These are phyloP conservation scores for Crotophaga sulcirostris DNA, from an alignment of 2,113 vertebrate species.

Conservation along the genomic window DNA sequence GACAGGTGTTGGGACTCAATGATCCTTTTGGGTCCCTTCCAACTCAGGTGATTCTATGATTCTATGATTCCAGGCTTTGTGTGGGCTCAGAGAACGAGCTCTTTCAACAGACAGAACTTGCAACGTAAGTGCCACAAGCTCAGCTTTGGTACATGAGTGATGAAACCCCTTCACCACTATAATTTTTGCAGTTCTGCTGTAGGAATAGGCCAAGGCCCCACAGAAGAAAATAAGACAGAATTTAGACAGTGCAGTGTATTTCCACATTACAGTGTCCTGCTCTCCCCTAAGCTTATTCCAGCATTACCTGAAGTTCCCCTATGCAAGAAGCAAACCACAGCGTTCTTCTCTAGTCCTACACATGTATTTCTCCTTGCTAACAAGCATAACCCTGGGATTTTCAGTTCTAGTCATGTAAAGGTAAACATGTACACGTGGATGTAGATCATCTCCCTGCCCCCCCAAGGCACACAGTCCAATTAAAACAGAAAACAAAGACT, in stretches of 20 bases:
- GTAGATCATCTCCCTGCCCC: not conserved
- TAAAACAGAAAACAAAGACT: not conserved
- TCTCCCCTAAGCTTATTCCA: not conserved
- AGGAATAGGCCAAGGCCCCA: not conserved
- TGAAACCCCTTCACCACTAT: not conserved
- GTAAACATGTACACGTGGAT: not conserved
- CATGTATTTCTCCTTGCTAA: not conserved
- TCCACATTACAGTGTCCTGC: rapidly evolving
- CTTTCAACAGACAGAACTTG: not conserved
- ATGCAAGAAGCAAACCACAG: not conserved
- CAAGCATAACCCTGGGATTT: not conserved
- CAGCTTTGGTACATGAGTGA: not conserved
- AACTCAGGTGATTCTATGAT: too few species aligned
- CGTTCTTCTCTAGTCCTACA: not conserved
- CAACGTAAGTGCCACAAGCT: not conserved
- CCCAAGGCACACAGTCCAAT: not conserved
- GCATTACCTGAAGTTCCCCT: not conserved
- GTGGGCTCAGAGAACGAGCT: not conserved
- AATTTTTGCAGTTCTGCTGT: not conserved
- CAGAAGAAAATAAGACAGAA: not conserved
- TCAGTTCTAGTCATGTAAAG: not conserved
- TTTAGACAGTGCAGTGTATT: not conserved
- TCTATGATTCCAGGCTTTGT: rapidly evolving
- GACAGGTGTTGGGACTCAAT: too few species aligned
- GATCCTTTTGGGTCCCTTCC: too few species aligned